Conservation (phyloP, 2,888 invertebrate species). For the Synergus umbraculus region DNA sequence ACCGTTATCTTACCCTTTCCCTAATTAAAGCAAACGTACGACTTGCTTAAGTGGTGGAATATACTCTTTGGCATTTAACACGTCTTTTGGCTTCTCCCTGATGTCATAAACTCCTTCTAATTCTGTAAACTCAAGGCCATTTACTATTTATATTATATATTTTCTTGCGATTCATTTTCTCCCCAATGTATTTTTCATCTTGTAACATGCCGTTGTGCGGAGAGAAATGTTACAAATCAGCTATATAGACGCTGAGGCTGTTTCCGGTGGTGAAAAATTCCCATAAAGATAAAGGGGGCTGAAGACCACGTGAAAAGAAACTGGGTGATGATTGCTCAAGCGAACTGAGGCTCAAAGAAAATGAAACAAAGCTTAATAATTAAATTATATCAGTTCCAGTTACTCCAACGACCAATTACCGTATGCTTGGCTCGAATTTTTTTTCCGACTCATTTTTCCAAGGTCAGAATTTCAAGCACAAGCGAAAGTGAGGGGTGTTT, state of each 20-base stretch:
- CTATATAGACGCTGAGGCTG: background rate
- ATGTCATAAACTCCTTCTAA: background rate
- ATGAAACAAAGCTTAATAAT: conserved; percentile 54
- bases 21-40: conserved; percentile 58
- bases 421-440: conserved; percentile 49
- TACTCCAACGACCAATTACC: conserved; percentile 64
- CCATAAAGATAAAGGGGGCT: background rate
- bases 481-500: conserved; percentile 19
- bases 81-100: background rate
- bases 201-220: background rate
- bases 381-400: conserved; percentile 62
- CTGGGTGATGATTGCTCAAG: background rate
- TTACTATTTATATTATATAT: background rate
- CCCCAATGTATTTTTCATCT: background rate
- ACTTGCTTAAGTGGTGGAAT: conserved; percentile 13
- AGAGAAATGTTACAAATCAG: background rate
- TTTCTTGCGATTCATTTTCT: background rate
- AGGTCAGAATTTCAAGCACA: conserved; percentile 29
- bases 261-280: background rate
- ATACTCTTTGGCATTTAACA: background rate
- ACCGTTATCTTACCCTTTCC: conserved; percentile 50
- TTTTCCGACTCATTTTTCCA: conserved; percentile 54
- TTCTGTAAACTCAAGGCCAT: background rate
- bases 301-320: background rate
- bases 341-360: background rate